These are phyloP conservation scores for Callionymus lyra DNA, from an alignment of 2,113 vertebrate species.

Conservation along the genomic window DNA sequence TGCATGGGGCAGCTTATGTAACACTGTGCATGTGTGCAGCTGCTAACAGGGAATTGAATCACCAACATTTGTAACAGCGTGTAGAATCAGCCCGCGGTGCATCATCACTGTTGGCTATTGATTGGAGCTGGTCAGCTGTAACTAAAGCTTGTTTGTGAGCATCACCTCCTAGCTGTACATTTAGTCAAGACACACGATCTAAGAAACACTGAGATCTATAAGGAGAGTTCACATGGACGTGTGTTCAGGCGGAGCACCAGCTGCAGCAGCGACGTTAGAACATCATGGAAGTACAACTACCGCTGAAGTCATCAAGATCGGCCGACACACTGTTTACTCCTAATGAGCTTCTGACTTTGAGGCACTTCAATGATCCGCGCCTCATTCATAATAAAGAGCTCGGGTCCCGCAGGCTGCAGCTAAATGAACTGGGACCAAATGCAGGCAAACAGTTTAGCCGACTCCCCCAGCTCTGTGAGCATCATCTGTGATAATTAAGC, in stretches of 20 bases:
- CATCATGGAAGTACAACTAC: conserved; percentile 7
- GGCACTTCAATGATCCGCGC: conserved; percentile 38
- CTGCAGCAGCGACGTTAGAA: conserved; percentile 10
- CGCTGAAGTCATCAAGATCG: conserved; percentile 28
- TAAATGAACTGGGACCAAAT: conserved; percentile 52
- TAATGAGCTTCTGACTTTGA: conserved; percentile 55
- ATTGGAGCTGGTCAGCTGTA: conserved; percentile 17
- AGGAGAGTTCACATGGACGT: not conserved
- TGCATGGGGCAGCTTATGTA: conserved; percentile 3
- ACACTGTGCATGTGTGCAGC: conserved; percentile 6
- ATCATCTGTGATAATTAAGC: conserved; percentile 33
- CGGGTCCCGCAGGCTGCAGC: conserved; percentile 33
- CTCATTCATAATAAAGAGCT: conserved; percentile 54
- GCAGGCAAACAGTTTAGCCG: conserved; percentile 54
- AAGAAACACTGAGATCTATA: too few relatives aligned
- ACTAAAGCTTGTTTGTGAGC: conserved; percentile 12
- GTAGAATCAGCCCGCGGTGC: conserved; percentile 1
- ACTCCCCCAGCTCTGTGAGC: conserved; percentile 37
- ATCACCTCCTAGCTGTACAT: conserved; percentile 7
- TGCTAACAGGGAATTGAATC: conserved; percentile 3
- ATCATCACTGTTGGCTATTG: conserved; percentile 5
- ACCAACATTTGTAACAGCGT: conserved; percentile 7
- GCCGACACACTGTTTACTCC: conserved; percentile 37
- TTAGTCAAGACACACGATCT: conserved; percentile 1
- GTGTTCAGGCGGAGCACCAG: not conserved